Evolutionary conservation across 2,113 vertebrate species (phyloP).

Genomic region (Cariama cristata): DNA sequence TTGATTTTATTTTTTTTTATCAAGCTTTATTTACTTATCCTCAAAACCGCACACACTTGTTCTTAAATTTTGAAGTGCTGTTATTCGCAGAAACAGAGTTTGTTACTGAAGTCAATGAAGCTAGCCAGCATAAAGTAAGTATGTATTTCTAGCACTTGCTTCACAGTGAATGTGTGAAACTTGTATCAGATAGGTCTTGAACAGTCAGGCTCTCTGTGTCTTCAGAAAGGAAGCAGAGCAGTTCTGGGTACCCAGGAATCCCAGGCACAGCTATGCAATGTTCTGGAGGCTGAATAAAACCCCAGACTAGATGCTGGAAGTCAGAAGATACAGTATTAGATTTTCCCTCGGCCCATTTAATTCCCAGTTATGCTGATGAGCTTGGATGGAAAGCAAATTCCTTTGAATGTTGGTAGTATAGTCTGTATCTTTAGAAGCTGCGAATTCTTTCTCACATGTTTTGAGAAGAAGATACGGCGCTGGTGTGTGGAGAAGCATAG

Average conservation of each 20-base stretch:
- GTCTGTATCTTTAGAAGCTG: neutral
- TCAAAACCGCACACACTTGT: neutral
- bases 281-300: neutral
- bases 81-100: neutral
- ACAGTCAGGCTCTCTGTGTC: neutral
- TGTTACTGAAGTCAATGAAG: neutral
- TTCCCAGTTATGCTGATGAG: neutral
- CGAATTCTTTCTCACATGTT: neutral
- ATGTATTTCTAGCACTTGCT: neutral
- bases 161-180: neutral
- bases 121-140: neutral
- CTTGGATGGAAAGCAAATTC: neutral
- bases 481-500: neutral
- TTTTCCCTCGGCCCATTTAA: neutral
- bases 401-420: neutral
- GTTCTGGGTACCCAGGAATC: neutral
- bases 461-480: neutral
- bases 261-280: fast-evolving
- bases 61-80: neutral
- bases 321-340: fast-evolving
- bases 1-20: neutral
- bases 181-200: neutral
- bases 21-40: neutral
- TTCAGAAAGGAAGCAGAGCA: neutral
- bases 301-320: neutral